Percentiles rank a stretch among this genome's conserved stretches.
phyloP scores from a whole-genome alignment of 2,113 vertebrate genomes.

The Rana temporaria region DNA sequence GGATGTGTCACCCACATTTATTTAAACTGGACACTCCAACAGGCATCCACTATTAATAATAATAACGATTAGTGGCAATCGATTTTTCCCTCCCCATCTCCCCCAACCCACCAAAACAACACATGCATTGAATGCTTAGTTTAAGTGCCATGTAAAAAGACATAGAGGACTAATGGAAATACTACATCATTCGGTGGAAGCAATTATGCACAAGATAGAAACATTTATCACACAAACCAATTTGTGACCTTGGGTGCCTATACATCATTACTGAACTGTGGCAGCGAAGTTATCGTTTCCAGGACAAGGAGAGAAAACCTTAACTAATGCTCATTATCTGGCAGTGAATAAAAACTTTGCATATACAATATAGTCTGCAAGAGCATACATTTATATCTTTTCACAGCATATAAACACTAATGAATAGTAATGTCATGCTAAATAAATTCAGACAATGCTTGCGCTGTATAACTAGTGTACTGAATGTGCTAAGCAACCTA shows the following conservation, averaged over 20 bases:
- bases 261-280: slow-evolving; percentile 50
- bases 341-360: slow-evolving; percentile 24
- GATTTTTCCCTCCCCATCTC: slow-evolving; percentile 1
- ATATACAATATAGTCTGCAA: slow-evolving; percentile 33
- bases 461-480: slow-evolving; percentile 24
- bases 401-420: slow-evolving; percentile 38
- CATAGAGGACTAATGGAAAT: slow-evolving; percentile 52
- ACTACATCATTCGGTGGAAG: slow-evolving; percentile 52
- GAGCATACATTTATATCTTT: slow-evolving; percentile 40
- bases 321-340: slow-evolving; percentile 55
- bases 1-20: slow-evolving; percentile 32
- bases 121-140: slow-evolving; percentile 41
- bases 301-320: slow-evolving; percentile 37
- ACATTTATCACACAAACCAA: slow-evolving; percentile 55
- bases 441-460: slow-evolving; percentile 49
- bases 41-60: slow-evolving; percentile 48
- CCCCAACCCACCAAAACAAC: slow-evolving; percentile 24
- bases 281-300: slow-evolving; percentile 34
- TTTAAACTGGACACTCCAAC: slow-evolving; percentile 34
- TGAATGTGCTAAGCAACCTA: slow-evolving; percentile 42
- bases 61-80: slow-evolving; percentile 52
- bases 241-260: slow-evolving; percentile 55
- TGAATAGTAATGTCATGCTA: slow-evolving; percentile 39
- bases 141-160: slow-evolving; percentile 46
- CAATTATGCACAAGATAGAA: slow-evolving; percentile 56